These are phyloP conservation scores for Rhagoletis zephyria DNA, from an alignment of 1,140 invertebrate species.

Conservation along the genomic window DNA sequence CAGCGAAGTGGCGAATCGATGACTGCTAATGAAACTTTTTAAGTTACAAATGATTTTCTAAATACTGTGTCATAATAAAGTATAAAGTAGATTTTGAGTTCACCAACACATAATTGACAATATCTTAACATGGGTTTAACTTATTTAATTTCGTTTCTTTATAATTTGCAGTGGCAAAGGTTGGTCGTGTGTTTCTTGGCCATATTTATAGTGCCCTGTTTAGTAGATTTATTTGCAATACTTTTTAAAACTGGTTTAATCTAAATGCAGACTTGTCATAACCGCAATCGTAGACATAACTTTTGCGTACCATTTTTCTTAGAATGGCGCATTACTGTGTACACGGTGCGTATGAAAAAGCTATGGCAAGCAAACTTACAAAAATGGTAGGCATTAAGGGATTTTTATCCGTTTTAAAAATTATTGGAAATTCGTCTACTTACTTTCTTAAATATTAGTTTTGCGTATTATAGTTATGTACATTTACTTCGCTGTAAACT, in stretches of 20 bases:
- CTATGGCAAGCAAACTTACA: constrained; percentile 38
- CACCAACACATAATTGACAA: not conserved
- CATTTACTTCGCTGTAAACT: constrained; percentile 71
- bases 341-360: constrained; percentile 44
- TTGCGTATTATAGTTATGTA: constrained; percentile 72
- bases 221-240: constrained; percentile 57
- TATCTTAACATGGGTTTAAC: not conserved
- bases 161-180: constrained; percentile 51
- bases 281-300: constrained; percentile 4
- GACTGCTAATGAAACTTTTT: too few relatives aligned
- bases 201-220: constrained; percentile 17
- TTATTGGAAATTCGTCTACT: constrained; percentile 58
- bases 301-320: not conserved
- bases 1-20: too few relatives aligned
- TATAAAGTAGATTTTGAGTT: not conserved
- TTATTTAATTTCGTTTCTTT: constrained; percentile 30
- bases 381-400: not conserved
- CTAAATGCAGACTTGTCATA: constrained; percentile 55
- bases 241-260: constrained; percentile 54
- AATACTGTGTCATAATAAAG: not conserved
- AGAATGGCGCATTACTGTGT: not conserved
- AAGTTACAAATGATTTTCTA: too few relatives aligned
- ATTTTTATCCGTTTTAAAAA: constrained; percentile 54
- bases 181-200: constrained; percentile 13
- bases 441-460: constrained; percentile 64